Evolutionary conservation across 64 coral and sea anemone genomes (phyloP).

Genomic region (Orbicella faveolata): DNA sequence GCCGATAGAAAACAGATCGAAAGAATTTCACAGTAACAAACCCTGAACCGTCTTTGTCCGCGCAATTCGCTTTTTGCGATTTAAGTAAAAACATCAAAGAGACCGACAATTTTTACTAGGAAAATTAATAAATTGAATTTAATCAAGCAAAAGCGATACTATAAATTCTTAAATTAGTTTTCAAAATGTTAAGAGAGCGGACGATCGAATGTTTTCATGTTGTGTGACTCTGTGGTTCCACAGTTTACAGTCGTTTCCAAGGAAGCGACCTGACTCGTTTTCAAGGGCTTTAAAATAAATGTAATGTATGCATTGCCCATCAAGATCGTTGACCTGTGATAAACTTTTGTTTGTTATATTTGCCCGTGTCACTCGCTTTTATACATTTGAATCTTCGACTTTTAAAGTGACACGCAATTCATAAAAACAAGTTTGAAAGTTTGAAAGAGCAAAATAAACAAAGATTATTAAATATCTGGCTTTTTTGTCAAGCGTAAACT

Average conservation of each 20-base stretch:
- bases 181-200: not conserved
- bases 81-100: not conserved
- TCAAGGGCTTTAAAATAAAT: not conserved
- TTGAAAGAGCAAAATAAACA: too few species aligned
- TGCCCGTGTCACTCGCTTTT: not conserved
- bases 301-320: slow-evolving; percentile 35
- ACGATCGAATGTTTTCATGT: not conserved
- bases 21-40: not conserved
- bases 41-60: not conserved
- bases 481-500: too few species aligned
- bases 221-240: slow-evolving; percentile 3
- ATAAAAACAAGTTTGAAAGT: too few species aligned
- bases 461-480: too few species aligned
- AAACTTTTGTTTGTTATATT: not conserved
- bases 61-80: not conserved
- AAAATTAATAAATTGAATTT: not conserved
- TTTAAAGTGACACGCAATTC: too few species aligned
- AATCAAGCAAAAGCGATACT: not conserved
- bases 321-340: not conserved
- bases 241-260: slow-evolving; percentile 39
- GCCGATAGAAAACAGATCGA: not conserved
- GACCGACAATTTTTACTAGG: not conserved
- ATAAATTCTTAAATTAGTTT: not conserved
- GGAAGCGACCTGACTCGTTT: slow-evolving; percentile 13
- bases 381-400: too few species aligned